Conservation (phyloP, 2,797 vertebrate genomes). For the Notoglanidium macrostoma region DNA sequence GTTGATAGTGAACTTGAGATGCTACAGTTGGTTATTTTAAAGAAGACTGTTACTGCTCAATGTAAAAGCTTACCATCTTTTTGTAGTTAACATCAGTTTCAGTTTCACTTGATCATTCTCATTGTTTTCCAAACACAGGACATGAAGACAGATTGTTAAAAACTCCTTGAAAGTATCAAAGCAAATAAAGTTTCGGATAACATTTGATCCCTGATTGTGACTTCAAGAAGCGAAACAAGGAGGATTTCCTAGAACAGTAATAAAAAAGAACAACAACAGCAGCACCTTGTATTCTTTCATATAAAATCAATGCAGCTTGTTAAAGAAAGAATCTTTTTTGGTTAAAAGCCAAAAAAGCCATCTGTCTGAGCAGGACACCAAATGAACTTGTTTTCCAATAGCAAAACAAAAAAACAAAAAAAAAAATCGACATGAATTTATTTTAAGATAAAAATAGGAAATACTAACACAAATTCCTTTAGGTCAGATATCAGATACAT, state of each 20-base stretch:
- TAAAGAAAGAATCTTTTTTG: not conserved
- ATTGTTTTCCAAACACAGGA: not conserved
- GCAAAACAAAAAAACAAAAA: no score
- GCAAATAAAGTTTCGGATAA: conserved; percentile 1
- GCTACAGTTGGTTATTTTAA: not conserved
- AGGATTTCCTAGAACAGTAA: not conserved
- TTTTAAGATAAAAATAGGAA: not conserved
- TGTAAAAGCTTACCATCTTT: not conserved
- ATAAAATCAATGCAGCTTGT: not conserved
- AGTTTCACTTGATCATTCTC: conserved; percentile 4
- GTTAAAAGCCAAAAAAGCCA: not conserved
- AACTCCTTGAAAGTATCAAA: not conserved
- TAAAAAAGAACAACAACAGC: not conserved
- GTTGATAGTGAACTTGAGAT: not conserved
- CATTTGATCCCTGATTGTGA: conserved; percentile 1
- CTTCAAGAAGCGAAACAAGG: not conserved
- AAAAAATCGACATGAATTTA: not conserved
- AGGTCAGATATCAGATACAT: not conserved
- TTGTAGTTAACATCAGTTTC: not conserved
- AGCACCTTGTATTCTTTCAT: not conserved
- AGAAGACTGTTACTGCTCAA: not conserved
- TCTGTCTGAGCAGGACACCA: not conserved
- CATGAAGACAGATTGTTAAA: not conserved
- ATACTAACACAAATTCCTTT: not conserved
- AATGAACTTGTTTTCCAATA: not conserved